Evolutionary conservation across 2,113 vertebrate genomes (phyloP).

Genomic region (Oceanodroma tethys): DNA sequence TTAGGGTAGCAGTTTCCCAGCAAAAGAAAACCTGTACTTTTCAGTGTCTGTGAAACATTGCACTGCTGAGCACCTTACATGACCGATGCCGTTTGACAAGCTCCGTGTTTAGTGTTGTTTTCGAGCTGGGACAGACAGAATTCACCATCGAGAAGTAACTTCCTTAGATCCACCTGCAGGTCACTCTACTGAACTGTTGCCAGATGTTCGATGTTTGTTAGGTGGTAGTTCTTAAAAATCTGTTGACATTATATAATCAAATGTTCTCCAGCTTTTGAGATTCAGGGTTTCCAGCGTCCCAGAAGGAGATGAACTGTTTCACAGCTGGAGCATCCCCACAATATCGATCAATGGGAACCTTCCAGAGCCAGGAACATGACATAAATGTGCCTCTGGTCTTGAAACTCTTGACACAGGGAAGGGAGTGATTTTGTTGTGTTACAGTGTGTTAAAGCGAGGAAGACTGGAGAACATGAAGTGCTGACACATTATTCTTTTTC

Average conservation of each 20-base stretch:
- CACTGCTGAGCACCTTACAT: neutral
- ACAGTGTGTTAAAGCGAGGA: neutral
- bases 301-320: neutral
- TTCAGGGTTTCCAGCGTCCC: neutral
- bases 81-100: fast-evolving
- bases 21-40: neutral
- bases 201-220: neutral
- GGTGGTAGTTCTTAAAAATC: neutral
- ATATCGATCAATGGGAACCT: neutral
- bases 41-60: neutral
- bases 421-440: neutral
- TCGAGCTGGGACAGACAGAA: neutral
- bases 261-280: neutral
- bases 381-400: neutral
- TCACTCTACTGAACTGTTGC: neutral
- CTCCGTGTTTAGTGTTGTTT: neutral
- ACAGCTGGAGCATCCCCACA: neutral
- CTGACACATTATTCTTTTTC: neutral
- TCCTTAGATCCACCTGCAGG: neutral
- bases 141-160: neutral
- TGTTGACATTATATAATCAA: neutral
- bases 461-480: neutral
- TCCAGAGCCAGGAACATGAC: neutral
- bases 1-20: neutral
- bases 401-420: neutral